Conservation (phyloP, 2,888 invertebrate genomes). For the Antitype chi region DNA sequence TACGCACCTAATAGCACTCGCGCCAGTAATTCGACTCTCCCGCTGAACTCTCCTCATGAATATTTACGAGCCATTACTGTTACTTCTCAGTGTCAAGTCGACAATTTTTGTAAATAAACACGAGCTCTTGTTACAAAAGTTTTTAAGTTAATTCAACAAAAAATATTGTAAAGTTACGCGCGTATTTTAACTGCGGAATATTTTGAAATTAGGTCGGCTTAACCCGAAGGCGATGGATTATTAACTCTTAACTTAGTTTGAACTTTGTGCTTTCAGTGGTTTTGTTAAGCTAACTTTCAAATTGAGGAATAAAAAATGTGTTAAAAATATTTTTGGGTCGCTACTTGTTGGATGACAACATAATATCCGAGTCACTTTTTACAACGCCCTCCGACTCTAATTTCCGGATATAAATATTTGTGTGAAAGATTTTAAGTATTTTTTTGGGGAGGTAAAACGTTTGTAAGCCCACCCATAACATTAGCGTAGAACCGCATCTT, state of each 20-base stretch:
- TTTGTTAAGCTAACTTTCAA: constrained; percentile 46
- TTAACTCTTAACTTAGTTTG: constrained; percentile 53
- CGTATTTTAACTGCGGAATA: constrained; percentile 41
- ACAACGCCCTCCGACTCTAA: not conserved
- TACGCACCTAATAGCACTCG: constrained; percentile 52
- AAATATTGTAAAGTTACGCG: constrained; percentile 34
- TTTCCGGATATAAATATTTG: not conserved
- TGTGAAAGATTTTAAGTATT: not conserved
- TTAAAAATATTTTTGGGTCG: not conserved
- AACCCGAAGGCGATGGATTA: constrained; percentile 52
- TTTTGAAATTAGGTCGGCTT: constrained; percentile 47
- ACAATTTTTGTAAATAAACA: constrained; percentile 60
- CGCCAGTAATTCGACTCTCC: constrained; percentile 59
- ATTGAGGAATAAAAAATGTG: constrained; percentile 12
- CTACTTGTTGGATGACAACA: not conserved
- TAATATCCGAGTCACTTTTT: not conserved
- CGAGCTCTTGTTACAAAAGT: constrained; percentile 48
- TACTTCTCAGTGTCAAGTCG: constrained; percentile 61
- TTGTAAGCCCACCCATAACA: not conserved
- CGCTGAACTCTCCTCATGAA: constrained; percentile 60
- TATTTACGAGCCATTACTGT: constrained; percentile 66
- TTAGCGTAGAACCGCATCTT: not conserved
- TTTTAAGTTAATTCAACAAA: constrained; percentile 47
- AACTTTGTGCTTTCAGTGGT: constrained; percentile 47
- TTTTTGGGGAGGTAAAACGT: not conserved